phyloP scores from a whole-genome alignment of 2,797 vertebrate genomes.

The Tadarida brasiliensis region DNA sequence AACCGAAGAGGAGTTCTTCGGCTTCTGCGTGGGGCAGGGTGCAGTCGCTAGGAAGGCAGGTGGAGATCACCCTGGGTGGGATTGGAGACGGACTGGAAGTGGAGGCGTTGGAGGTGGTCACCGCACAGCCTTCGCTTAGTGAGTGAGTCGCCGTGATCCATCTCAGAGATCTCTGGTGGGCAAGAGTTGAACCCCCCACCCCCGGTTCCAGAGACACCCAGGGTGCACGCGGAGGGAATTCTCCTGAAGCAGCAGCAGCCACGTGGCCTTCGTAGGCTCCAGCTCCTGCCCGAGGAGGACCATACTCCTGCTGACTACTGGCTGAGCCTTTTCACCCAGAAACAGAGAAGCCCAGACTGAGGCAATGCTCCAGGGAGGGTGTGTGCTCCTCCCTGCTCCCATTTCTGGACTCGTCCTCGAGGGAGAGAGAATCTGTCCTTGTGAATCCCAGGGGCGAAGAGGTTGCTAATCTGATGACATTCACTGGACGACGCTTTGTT shows the following conservation, averaged over 20 bases:
- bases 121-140: neutral
- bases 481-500: neutral
- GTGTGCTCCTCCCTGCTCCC: neutral
- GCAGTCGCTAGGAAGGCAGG: neutral
- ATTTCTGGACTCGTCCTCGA: neutral
- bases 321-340: neutral
- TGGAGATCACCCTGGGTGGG: neutral
- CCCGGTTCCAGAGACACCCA: constrained; percentile 6
- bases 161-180: constrained; percentile 17
- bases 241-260: neutral
- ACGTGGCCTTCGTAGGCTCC: neutral
- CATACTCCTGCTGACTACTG: rapidly evolving
- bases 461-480: neutral
- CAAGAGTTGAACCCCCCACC: neutral
- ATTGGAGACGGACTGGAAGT: neutral
- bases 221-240: neutral
- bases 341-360: neutral
- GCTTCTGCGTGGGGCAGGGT: neutral
- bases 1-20: neutral
- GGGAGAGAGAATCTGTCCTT: neutral
- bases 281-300: neutral
- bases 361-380: neutral
- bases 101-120: neutral
- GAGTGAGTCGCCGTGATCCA: neutral
- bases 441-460: neutral